Evolutionary conservation across 1,140 invertebrate species (phyloP).

Genomic region (Gonioctena quinquepunctata): DNA sequence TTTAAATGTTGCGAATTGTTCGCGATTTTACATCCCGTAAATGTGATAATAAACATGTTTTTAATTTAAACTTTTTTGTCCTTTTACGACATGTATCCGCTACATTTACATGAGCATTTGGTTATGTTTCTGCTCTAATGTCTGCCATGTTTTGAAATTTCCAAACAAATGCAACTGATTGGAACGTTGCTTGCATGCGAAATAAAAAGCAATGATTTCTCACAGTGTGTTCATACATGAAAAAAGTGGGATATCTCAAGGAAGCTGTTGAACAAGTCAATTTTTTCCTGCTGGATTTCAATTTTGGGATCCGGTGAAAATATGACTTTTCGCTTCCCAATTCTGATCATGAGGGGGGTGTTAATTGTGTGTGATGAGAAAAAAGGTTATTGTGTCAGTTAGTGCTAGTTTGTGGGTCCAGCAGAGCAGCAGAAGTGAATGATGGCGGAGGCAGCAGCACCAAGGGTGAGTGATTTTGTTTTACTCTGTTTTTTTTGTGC

Average conservation of each 20-base stretch:
- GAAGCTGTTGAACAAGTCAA: too few species aligned
- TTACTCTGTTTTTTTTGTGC: background rate
- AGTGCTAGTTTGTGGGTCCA: background rate
- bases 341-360: too few species aligned
- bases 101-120: conserved; percentile 23
- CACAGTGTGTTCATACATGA: background rate
- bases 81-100: conserved; percentile 34
- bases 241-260: background rate
- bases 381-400: too few species aligned
- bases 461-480: background rate
- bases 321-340: too few species aligned
- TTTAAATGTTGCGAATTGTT: conserved; percentile 19
- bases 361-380: too few species aligned
- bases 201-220: background rate
- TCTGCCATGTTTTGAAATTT: background rate
- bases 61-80: conserved; percentile 43
- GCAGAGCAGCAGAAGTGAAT: background rate
- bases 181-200: background rate
- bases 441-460: background rate
- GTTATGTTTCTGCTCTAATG: conserved; percentile 3
- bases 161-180: background rate
- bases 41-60: conserved; percentile 54
- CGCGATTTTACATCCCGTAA: conserved; percentile 37
- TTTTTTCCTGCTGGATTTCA: too few species aligned
- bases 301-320: too few species aligned